Base-by-base conservation (phyloP, 1,140 invertebrate genomes). In the Venustaconcha ellipsiformis region DNA sequence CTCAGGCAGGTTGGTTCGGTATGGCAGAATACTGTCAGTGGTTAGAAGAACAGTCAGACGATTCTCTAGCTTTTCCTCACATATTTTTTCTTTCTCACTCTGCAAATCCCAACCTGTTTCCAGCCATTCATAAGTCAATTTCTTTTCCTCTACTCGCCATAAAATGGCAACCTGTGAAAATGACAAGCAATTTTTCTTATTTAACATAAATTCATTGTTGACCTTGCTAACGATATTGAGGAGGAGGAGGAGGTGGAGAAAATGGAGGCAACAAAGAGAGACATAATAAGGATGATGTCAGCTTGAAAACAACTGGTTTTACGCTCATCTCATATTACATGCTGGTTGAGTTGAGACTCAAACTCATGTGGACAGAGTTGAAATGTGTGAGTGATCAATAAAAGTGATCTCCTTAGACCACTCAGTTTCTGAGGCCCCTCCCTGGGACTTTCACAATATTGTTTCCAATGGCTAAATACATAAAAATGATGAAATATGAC, bases 41-140 rank as follows among this genome's bases (percentile, higher is more conserved):
- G 76, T 82, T 14, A 88, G 77, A 6, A 88, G 72, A 37, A 82
- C 63, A 20, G 80, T 77, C 17, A 88, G 80, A 57, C 82, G 74
- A 14, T 80, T 74, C 64, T 85, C 83, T 26, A 88, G 70, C 8
- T 69, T 64, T 18, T 78, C 62, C 2, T 78, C n/a, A 62, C 82
- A 79, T 11, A 71, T 60, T 1, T 66, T 64, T 18, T 75, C 48
- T 6, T 74, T 20, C 12, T 80, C 57, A 0, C 74, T 67, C 13
- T 88, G 81, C 15, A 87, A 81, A 65, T 92, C 91, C 93, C 93
- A 94, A 15, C 92, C 92, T 65, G 92, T 92, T 74, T 92, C 91
- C 6, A 96, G 88, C 96, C 97, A 98, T 85, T 97, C 96, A 86
- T 97, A 98, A 85, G 95, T 95, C n/a, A 98, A 90, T 72, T 94